Evolutionary conservation across 2,797 vertebrate genomes (phyloP).

Genomic region (Martes flavigula): DNA sequence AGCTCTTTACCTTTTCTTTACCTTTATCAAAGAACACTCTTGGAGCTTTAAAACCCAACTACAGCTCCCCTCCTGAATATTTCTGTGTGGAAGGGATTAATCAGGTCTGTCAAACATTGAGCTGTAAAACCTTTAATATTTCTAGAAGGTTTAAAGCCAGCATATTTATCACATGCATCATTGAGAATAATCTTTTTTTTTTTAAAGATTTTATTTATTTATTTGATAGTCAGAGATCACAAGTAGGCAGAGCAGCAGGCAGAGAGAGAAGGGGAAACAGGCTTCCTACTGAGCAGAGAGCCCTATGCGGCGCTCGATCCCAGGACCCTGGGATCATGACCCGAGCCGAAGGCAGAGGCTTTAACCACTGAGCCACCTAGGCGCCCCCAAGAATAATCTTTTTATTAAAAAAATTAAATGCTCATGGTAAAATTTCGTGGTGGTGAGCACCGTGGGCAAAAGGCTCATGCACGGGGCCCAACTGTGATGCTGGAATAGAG

Average conservation of each 20-base stretch:
- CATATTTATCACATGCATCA: conserved; percentile 77
- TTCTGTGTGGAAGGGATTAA: conserved; percentile 82
- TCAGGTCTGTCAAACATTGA: conserved; percentile 81
- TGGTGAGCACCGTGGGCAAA: conserved; percentile 42
- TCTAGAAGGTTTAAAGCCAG: conserved; percentile 82
- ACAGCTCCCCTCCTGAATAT: conserved; percentile 66
- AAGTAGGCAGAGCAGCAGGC: too few relatives aligned
- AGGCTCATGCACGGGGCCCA: neutral
- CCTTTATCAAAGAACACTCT: conserved; percentile 81
- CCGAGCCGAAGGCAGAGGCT: too few relatives aligned
- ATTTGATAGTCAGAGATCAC: too few relatives aligned
- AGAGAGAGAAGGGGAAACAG: too few relatives aligned
- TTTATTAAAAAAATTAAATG: conserved; percentile 67
- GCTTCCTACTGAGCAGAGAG: too few relatives aligned
- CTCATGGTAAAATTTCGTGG: conserved; percentile 53
- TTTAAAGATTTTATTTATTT: too few relatives aligned
- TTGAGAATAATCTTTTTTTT: conserved; percentile 75
- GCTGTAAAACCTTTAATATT: conserved; percentile 81
- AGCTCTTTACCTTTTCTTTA: conserved; percentile 82
- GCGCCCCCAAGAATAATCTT: conserved; percentile 75
- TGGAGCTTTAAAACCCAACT: conserved; percentile 79
- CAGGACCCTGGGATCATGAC: too few relatives aligned
- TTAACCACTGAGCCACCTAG: too few relatives aligned
- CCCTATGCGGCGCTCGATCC: too few relatives aligned
- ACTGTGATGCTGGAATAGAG: neutral